Conservation (phyloP, 2,113 vertebrate species). For the Thalassoma bifasciatum region DNA sequence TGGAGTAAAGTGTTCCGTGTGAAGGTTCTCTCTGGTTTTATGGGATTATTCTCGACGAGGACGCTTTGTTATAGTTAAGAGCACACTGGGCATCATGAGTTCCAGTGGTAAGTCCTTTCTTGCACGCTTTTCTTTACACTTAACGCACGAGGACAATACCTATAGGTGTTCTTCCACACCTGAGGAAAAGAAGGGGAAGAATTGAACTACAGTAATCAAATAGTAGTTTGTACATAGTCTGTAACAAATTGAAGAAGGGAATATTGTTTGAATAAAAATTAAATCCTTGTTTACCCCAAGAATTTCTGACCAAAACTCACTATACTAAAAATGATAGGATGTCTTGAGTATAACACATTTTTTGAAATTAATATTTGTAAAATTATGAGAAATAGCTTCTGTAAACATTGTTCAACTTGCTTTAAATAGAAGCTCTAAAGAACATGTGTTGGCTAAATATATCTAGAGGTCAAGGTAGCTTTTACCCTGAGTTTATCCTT, state of each 20-base stretch:
- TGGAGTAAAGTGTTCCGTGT: constrained; percentile 46
- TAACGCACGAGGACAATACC: constrained; percentile 46
- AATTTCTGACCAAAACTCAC: neutral
- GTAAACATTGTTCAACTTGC: neutral
- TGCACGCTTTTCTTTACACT: constrained; percentile 52
- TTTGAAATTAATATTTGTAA: neutral
- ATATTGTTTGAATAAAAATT: neutral
- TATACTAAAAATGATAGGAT: neutral
- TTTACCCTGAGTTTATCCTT: constrained; percentile 46
- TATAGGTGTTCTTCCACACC: no score
- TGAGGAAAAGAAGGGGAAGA: constrained; percentile 3
- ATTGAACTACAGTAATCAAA: constrained; percentile 11
- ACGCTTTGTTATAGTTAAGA: constrained; percentile 71
- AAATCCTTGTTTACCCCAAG: neutral
- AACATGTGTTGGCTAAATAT: constrained; percentile 43
- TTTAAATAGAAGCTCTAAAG: constrained; percentile 26
- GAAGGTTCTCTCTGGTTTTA: constrained; percentile 51
- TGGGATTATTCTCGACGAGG: constrained; percentile 68
- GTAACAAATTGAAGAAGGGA: neutral
- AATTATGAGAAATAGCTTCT: neutral
- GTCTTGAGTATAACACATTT: no score
- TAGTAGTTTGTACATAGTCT: constrained; percentile 6
- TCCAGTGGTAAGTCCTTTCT: constrained; percentile 81
- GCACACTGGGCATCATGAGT: constrained; percentile 80
- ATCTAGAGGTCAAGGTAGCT: constrained; percentile 59